A percentile compares a stretch with the other conserved stretches of the same genome.
Evolutionary conservation across 2,113 vertebrate species (phyloP).

Genomic region (Polypterus senegalus): DNA sequence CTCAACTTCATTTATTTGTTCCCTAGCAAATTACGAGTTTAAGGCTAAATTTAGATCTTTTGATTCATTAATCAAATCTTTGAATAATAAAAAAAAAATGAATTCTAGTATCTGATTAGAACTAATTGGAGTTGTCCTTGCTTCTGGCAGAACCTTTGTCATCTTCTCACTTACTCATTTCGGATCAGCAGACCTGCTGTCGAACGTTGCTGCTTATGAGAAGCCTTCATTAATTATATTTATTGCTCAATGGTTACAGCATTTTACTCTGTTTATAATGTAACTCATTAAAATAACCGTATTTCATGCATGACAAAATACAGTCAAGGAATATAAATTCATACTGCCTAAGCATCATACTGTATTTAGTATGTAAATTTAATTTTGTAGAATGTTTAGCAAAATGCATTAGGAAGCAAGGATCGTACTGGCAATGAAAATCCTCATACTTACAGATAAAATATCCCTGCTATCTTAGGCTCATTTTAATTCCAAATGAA

Average conservation of each 20-base stretch:
- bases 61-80: no score
- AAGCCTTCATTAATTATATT: slow-evolving; percentile 13
- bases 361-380: slow-evolving; percentile 18
- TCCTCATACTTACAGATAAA: slow-evolving; percentile 6
- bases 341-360: not conserved
- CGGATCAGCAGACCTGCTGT: not conserved
- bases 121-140: no score
- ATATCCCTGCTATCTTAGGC: slow-evolving; percentile 3
- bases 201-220: slow-evolving; percentile 9
- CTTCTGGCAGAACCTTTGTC: no score
- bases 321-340: slow-evolving; percentile 13
- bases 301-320: slow-evolving; percentile 11
- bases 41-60: no score
- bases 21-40: no score
- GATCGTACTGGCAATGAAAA: slow-evolving; percentile 5
- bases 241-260: slow-evolving; percentile 10
- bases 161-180: not conserved
- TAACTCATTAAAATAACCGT: slow-evolving; percentile 9
- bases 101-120: no score
- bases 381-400: slow-evolving; percentile 11
- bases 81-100: no score
- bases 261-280: slow-evolving; percentile 5
- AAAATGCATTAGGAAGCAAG: not conserved
- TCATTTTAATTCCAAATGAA: slow-evolving; percentile 7
- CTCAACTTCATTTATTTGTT: no score